phyloP scores from a whole-genome alignment of 2,797 vertebrate species.

The Aulostomus chinensis region DNA sequence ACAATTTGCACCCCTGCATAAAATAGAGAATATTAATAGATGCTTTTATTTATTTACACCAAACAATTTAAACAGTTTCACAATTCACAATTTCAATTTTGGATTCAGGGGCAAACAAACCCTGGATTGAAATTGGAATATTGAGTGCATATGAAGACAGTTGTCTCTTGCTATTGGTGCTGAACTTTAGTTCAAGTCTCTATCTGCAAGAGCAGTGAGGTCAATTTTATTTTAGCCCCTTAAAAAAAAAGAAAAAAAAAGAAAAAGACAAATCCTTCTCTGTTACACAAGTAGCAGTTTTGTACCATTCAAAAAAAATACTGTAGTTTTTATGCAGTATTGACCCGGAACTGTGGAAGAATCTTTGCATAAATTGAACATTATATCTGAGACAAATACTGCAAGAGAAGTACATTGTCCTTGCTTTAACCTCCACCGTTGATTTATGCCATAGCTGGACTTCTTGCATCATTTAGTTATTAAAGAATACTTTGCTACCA shows the following conservation, averaged over 20 bases:
- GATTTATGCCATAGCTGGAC: slow-evolving; percentile 39
- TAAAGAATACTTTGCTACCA: slow-evolving; percentile 54
- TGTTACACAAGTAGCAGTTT: background rate
- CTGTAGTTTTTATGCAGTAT: background rate
- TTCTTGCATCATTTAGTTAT: slow-evolving; percentile 69
- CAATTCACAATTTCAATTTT: too few relatives aligned
- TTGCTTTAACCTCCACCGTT: slow-evolving; percentile 50
- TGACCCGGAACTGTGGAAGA: background rate
- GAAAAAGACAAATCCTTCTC: slow-evolving; percentile 54
- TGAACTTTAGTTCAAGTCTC: too few relatives aligned
- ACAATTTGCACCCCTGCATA: too few relatives aligned
- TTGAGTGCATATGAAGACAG: too few relatives aligned
- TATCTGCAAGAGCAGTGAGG: slow-evolving; percentile 49
- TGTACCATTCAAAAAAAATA: slow-evolving; percentile 2
- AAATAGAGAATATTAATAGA: too few relatives aligned
- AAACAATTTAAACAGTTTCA: too few relatives aligned
- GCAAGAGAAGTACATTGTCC: slow-evolving; percentile 26
- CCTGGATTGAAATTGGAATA: too few relatives aligned
- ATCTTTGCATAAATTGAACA: slow-evolving; percentile 11
- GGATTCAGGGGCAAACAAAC: too few relatives aligned
- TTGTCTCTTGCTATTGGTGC: too few relatives aligned
- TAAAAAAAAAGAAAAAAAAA: too few relatives aligned
- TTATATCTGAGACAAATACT: slow-evolving; percentile 30
- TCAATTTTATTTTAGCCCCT: slow-evolving; percentile 68
- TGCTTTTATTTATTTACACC: too few relatives aligned